Evolutionary conservation across 2,888 invertebrate species (phyloP), one percentile per base, ranked within the genome.

Genomic region (Strigamia maritima): DNA sequence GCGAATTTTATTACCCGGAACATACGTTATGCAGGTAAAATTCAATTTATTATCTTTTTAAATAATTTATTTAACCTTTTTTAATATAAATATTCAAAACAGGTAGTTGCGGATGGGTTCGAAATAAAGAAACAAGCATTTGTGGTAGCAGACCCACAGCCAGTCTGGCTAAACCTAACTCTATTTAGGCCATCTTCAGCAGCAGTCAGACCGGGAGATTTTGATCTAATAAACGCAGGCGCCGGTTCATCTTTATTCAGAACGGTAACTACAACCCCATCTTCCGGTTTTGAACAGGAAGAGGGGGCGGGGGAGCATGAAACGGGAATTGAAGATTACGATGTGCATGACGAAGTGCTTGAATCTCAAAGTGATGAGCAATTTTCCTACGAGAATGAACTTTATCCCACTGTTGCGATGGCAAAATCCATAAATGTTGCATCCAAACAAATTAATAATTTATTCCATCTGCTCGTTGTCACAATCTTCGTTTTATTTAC

Each of bases 1-100:
- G 96, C 90, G 95, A 84, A 91, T 97, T 81, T 87, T 97, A 26
- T 87, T 96, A 81, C 96, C 97, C 0, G 96, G 96, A 82, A 89
- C 90, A 78, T 97, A 97, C 86, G 91, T 38, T 70, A 26, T 78
- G 26, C 31, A 78, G 40, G 78, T 78, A 74, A 65, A 35, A 35
- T 35, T 74, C 16, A 74, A 78, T 28, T 77, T 24, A 70, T 10
- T 16, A 16, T 6, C 14, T 70, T 70, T 70, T 12, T 10, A 2
- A 70, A 2, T 26, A 70, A 7, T 70, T 8, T 26, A 75, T 22
- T 7, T 22, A 60, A 19, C 4, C 14, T 8, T 14, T 60, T 60
- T 8, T 60, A 22, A 22, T 22, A 22, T 24, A 22, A 22, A n/a
- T n/a, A 31, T 31, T 70, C 12, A 16, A 31, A 26, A 3, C 84